Base-by-base conservation (phyloP, 92 coral and sea anemone genomes). In the Heliopora coerulea region DNA sequence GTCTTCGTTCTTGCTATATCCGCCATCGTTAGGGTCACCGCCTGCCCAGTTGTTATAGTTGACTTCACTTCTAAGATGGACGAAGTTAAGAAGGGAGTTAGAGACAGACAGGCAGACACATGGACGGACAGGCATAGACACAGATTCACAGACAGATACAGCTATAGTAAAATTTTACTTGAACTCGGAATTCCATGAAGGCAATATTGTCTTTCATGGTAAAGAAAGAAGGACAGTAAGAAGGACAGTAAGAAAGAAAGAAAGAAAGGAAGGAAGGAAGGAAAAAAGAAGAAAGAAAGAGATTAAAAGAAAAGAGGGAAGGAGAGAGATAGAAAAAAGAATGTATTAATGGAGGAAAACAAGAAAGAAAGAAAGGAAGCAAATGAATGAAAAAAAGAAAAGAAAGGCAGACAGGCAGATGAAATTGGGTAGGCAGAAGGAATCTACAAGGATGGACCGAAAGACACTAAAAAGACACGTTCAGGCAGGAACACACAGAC, bases 11-110 rank as follows among this genome's bases (percentile, higher is more conserved):
- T 70, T 68, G 11, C 86, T 58, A 52, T 58, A 30, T 8, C 89
- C 92, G 19, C 98, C 98, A 54, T 93, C 86, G 78, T 90, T 93
- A 3, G 98, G 98, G 39, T 93, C 98, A 0, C 98, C 98, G 0
- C 72, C 78, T 0, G 95, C 96, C 98, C 98, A 93, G 84, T 93
- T 87, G 17, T 85, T 84, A 56, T 80, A 93, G 17, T 34, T 67
- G 29, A 78, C 73, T 26, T 73, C 76, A 23, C 96, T 86, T 63
- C 97, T 91, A 52, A n/a, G 64, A 33, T 19, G 12, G 46, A 17
- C 8, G 54, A 72, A 69, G 0, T 37, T 37, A 37, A 37, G 42
- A n/a, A n/a, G n/a, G n/a, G n/a, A 48, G 30, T 24, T 28, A 14
- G 49, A 1, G 11, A 70, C 31, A 28, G n/a, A 50, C 70, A 52